Percentiles rank a stretch among this genome's conserved stretches.
Evolutionary conservation across 2,113 vertebrate genomes (phyloP).

Genomic region (Dicerorhinus sumatrensis): DNA sequence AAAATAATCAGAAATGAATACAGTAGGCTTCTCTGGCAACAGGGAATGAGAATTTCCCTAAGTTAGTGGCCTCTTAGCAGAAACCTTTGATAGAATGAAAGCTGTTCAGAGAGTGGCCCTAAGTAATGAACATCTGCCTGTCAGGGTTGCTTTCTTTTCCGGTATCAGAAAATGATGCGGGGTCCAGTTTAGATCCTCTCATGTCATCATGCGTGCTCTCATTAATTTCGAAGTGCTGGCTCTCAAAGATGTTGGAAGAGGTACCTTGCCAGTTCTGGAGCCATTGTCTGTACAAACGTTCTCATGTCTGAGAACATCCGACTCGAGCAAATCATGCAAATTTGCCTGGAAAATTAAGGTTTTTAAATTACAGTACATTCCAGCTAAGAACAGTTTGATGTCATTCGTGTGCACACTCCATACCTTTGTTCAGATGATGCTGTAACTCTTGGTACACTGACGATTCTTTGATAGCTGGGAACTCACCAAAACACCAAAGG

Average conservation of each 20-base stretch:
- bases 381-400: neutral
- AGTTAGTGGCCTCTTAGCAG: neutral
- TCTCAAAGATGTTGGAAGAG: neutral
- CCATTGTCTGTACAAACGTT: neutral
- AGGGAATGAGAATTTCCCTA: neutral
- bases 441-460: neutral
- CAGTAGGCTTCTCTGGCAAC: neutral
- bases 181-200: neutral
- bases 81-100: neutral
- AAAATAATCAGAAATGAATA: constrained; percentile 15
- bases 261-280: neutral
- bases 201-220: neutral
- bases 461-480: neutral
- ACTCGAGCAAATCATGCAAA: neutral
- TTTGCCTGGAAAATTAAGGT: neutral
- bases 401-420: neutral
- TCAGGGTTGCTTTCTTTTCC: neutral
- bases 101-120: neutral
- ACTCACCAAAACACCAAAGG: neutral
- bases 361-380: neutral
- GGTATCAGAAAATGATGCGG: neutral
- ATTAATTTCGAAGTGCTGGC: neutral
- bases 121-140: neutral
- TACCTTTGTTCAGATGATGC: neutral
- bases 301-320: neutral